Evolutionary conservation across 2,888 invertebrate species (phyloP), one percentile per base, ranked within the genome.

Genomic region (Lochmaea capreae): DNA sequence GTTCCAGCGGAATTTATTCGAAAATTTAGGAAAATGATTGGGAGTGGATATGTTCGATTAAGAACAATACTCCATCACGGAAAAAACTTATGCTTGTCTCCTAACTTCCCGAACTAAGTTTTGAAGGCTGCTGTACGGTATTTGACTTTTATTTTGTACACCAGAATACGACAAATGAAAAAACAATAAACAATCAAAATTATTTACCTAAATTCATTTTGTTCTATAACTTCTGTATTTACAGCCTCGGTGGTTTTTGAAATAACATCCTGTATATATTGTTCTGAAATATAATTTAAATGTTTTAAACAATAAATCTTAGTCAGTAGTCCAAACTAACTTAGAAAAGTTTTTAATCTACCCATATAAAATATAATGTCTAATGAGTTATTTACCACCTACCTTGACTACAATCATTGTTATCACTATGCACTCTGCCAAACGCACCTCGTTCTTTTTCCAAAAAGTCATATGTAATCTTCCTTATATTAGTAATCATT

Each of bases 401-500:
- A 54, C 54, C 54, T 54, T 54, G n/a, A 54, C 16, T 11, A 54
- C n/a, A 14, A 14, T 10, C 10, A 10, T 10, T 54, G 18, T 54
- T 54, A 54, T 16, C 54, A 63, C 42, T 42, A 8, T 10, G 42
- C 42, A 22, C 14, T 9, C 43, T 43, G 16, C 42, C 39, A 16
- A 58, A 67, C 12, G 16, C 18, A 43, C 42, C 11, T 58, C 42
- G 39, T 43, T 67, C 67, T 16, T 67, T 67, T 43, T 67, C 58
- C 6, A 67, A 5, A 58, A 67, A 67, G 22, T 67, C 43, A 8
- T 33, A 43, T 11, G 67, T 67, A 39, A 67, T 4, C 0, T 58
- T 42, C 16, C 22, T 58, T 12, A 67, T 67, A 43, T 57, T 67
- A 8, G 11, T 42, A 3, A 67, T 43, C 67, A 67, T 67, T 67